Percentiles rank a stretch among this genome's conserved stretches.
Conservation (phyloP, 2,888 invertebrate species). For the Heteropelma amictum region DNA sequence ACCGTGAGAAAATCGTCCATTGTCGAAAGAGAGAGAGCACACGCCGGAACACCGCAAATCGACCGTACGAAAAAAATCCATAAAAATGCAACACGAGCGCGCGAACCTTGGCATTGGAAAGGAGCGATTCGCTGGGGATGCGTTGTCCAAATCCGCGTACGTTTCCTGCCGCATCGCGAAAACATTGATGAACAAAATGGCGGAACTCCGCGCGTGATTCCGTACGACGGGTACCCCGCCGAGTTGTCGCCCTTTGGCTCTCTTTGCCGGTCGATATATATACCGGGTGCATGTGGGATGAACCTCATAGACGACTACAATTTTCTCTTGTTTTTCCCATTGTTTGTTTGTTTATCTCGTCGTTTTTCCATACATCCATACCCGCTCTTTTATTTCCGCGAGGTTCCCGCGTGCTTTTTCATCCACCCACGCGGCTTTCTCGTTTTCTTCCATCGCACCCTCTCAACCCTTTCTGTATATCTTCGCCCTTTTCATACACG, state of each 20-base stretch:
- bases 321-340: too few relatives aligned
- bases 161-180: too few relatives aligned
- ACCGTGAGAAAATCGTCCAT: neutral
- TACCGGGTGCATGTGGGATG: too few relatives aligned
- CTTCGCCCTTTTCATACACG: slow-evolving; percentile 45
- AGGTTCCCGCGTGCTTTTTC: slow-evolving; percentile 47
- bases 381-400: slow-evolving; percentile 53
- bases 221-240: neutral
- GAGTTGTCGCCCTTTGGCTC: too few relatives aligned
- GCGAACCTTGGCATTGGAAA: slow-evolving; percentile 60
- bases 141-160: neutral
- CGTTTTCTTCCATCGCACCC: slow-evolving; percentile 58
- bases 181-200: neutral
- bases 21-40: slow-evolving; percentile 22
- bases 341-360: slow-evolving; percentile 37
- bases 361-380: slow-evolving; percentile 40
- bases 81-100: slow-evolving; percentile 40
- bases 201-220: too few relatives aligned
- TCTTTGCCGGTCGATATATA: too few relatives aligned
- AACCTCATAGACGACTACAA: slow-evolving; percentile 36
- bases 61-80: slow-evolving; percentile 25
- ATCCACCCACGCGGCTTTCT: slow-evolving; percentile 28
- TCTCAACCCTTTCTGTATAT: slow-evolving; percentile 19
- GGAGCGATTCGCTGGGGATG: slow-evolving; percentile 4
- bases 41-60: too few relatives aligned